Percentiles rank a stretch among this genome's conserved stretches.
Evolutionary conservation across 2,113 vertebrate species (phyloP).

Genomic region (Jacana jacana): DNA sequence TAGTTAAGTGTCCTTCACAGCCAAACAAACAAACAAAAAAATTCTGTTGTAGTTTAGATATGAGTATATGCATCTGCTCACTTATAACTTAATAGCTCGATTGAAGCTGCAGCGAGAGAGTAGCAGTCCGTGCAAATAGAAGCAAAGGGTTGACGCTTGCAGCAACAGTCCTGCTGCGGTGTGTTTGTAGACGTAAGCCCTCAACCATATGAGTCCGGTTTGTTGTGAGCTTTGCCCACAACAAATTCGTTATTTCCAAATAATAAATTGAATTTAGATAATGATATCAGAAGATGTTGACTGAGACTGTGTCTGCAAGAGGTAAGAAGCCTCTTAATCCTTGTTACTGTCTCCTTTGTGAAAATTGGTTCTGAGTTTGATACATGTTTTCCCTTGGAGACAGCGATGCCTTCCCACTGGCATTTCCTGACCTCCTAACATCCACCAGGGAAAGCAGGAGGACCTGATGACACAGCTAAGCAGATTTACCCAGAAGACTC

Average conservation of each 20-base stretch:
- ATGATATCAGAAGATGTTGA: neutral
- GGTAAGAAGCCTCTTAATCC: constrained; percentile 3
- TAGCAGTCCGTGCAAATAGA: neutral
- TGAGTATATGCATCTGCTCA: neutral
- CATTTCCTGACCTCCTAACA: neutral
- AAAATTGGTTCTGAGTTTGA: neutral
- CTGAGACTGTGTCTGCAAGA: neutral
- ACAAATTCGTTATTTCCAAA: neutral
- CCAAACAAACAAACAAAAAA: neutral
- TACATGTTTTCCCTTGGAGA: neutral
- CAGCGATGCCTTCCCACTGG: neutral
- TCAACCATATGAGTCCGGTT: neutral
- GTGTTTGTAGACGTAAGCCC: neutral
- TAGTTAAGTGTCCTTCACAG: neutral
- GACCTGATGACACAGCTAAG: neutral
- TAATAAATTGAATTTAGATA: neutral
- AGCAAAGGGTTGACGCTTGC: neutral
- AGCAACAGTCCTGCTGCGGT: neutral
- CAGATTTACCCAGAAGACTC: neutral
- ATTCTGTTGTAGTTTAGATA: neutral
- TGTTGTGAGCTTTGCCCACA: neutral
- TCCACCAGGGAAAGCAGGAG: neutral
- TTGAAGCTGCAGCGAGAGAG: neutral
- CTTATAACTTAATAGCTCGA: neutral
- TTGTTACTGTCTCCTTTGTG: neutral